Base-by-base conservation (phyloP, 2,113 vertebrate species). In the Sclerurus mexicanus region DNA sequence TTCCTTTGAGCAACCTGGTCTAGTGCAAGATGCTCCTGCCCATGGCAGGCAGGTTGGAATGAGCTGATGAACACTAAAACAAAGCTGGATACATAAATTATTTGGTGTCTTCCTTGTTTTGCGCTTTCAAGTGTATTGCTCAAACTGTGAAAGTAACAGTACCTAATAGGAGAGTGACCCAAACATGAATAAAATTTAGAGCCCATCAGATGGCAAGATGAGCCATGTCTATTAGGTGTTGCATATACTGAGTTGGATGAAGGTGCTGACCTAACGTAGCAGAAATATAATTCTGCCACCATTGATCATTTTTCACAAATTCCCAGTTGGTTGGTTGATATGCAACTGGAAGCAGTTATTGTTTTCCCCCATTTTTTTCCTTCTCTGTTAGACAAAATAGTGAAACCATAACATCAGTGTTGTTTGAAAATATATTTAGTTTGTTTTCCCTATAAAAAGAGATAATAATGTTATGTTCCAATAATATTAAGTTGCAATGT, bases 401-500 rank as follows among this genome's bases (percentile, higher is more conserved):
- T 63, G 62, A 97, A 97, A 96, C 92, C 94, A 89, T 76, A 97
- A 97, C 92, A 98, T 96, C 87, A 74, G 87, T 91, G 92, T 97
- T 97, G 93, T 98, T 98, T 97, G 95, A 96, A 98, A 98, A 98
- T 95, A 98, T 97, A 98, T 98, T 98, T 98, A 98, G 96, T 98
- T 98, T 98, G 96, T 98, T 98, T 98, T 97, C 87, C 88, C 97
- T 98, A 98, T 98, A 98, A 98, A 98, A 98, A 96, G 96, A 98
- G 98, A 98, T 98, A 98, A 98, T 98, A 98, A 98, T 98, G 97
- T 98, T 98, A 98, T 98, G 98, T 98, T 98, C 98, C 98, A 98
- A 98, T 98, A 98, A 98, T 98, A 98, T 98, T 98, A 98, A 98
- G 97, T 98, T 98, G 98, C 97, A 98, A 97, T 98, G 98, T 98